A percentile compares a stretch with the other conserved stretches of the same genome.
These are phyloP conservation scores for Allobates femoralis DNA, from an alignment of 2,797 vertebrate species.

Conservation along the genomic window DNA sequence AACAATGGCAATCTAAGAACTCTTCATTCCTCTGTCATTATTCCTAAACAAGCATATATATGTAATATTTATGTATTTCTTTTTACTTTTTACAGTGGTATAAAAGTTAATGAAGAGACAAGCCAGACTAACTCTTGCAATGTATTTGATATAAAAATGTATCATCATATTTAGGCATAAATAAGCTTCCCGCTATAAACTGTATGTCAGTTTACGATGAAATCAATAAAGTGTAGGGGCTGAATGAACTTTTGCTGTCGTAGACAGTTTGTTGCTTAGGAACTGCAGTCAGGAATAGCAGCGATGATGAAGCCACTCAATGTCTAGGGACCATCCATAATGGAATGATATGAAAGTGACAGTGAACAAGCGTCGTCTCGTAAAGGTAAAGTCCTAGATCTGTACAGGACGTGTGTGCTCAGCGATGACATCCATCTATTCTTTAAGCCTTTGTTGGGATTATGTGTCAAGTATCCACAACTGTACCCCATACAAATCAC, in stretches of 20 bases:
- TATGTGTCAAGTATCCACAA: neutral
- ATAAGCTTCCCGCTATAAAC: neutral
- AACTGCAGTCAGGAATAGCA: conserved; percentile 49
- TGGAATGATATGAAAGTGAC: conserved; percentile 38
- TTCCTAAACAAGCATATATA: too few relatives aligned
- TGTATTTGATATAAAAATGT: neutral
- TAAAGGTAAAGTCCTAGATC: neutral
- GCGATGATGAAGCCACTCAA: conserved; percentile 27
- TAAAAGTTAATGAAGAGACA: neutral
- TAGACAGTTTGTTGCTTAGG: conserved; percentile 53
- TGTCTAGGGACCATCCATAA: conserved; percentile 44
- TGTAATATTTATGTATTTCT: neutral
- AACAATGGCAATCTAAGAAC: too few relatives aligned
- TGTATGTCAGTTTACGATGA: conserved; percentile 37
- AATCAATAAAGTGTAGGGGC: conserved; percentile 24
- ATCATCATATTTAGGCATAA: neutral
- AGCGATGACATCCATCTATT: neutral
- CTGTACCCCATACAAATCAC: neutral
- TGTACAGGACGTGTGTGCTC: neutral
- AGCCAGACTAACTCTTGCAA: neutral
- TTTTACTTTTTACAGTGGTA: neutral
- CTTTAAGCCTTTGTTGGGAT: neutral
- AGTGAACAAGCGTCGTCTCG: neutral
- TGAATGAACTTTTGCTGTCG: conserved; percentile 39
- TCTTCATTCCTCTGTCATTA: too few relatives aligned